Conservation (phyloP, 2,888 invertebrate species). For the Agrotis clavis region DNA sequence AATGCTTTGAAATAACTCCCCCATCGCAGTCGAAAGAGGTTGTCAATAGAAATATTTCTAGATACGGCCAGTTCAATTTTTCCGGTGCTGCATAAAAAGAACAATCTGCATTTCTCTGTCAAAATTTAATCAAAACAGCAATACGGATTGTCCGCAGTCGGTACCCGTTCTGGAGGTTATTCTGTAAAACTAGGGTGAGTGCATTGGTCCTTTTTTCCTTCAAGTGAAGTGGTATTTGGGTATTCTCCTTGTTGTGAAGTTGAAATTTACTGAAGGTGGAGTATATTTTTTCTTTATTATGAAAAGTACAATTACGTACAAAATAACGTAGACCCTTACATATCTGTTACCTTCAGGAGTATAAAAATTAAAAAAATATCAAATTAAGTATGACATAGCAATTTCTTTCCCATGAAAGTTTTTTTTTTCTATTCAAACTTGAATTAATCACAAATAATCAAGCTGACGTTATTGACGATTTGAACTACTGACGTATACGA, state of each 20-base stretch:
- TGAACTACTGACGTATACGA: background rate
- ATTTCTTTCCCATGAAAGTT: too few species aligned
- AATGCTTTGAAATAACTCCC: background rate
- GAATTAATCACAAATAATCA: slow-evolving; percentile 8
- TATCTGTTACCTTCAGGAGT: too few species aligned
- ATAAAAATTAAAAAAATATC: too few species aligned
- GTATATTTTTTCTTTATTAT: background rate
- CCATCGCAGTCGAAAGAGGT: slow-evolving; percentile 20
- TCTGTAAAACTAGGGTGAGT: slow-evolving; percentile 60
- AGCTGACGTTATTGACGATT: background rate
- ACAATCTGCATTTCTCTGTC: slow-evolving; percentile 83
- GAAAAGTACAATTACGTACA: too few species aligned
- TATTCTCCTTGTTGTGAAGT: background rate
- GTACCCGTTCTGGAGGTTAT: slow-evolving; percentile 69
- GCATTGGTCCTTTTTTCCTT: background rate
- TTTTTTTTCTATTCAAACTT: background rate
- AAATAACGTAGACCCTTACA: too few species aligned
- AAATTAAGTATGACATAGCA: too few species aligned
- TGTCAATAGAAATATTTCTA: slow-evolving; percentile 69
- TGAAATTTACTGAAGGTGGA: background rate
- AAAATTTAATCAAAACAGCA: slow-evolving; percentile 90
- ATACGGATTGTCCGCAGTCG: slow-evolving; percentile 78
- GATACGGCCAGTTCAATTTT: slow-evolving; percentile 72
- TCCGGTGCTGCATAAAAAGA: slow-evolving; percentile 78
- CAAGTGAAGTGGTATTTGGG: background rate